Evolutionary conservation across 1,140 invertebrate genomes (phyloP), one percentile per base, ranked within the genome.

Genomic region (Drosophila serrata): DNA sequence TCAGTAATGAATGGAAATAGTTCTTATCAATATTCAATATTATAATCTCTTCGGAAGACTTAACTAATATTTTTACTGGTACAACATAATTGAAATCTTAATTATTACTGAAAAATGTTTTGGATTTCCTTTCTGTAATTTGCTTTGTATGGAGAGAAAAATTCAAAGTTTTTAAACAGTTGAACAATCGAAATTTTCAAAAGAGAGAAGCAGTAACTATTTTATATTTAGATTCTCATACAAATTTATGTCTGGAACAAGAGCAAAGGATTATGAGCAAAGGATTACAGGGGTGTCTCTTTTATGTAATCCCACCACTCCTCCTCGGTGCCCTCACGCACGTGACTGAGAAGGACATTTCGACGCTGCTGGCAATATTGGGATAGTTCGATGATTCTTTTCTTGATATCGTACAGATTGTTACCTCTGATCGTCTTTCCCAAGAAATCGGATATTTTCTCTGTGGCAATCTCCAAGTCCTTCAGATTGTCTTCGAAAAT

Each of bases 401-500:
- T 98, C 94, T 99, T 99, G 88, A 99, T 98, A 92, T 99, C 98
- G 68, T 97, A 96, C 65, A 99, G 94, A 94, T 99, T 99, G 93
- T 99, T 98, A 76, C 97, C 97, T 37, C 98, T 99, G 79, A 99
- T 99, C 93, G 99, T 98, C 85, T 98, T 94, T 94, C 99, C 98
- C 58, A 99, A 95, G 94, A 99, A 99, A 94, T 99, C 98, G 11
- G 98, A 99, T 40, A 99, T 94, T 74, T 96, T 97, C 94, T 99
- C 99, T 7, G 98, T 99, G 51, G 98, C 98, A 86, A 96, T 96
- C 93, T 99, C 98, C 72, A 99, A 94, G 94, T 99, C 99, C 88
- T 96, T 96, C 94, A 99, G 99, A 94, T 99, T 99, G 92, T 98
- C 98, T 94, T 99, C 98, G 94, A 99, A 99, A 82, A 99, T 99